Conservation (phyloP, 2,888 invertebrate species). For the Kuschelorhynchus macadamiae region DNA sequence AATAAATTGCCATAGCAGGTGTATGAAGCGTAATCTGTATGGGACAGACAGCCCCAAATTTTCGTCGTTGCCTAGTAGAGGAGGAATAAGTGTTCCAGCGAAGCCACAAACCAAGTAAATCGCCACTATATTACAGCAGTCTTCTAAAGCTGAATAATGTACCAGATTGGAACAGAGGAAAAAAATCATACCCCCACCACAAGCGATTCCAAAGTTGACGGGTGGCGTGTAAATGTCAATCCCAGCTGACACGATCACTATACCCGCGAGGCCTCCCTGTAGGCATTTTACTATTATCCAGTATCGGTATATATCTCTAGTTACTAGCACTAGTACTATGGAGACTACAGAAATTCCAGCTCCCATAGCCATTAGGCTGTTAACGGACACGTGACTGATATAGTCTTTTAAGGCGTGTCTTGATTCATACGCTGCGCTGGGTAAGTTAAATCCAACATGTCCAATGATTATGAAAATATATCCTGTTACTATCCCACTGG, state of each 20-base stretch:
- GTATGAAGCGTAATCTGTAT: conserved; percentile 13
- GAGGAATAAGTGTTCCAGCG: conserved; percentile 60
- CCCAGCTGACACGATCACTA: conserved; percentile 62
- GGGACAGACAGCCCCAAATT: conserved; percentile 40
- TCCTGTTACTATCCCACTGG: conserved; percentile 61
- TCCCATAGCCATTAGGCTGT: conserved; percentile 53
- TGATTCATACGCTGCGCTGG: conserved; percentile 45
- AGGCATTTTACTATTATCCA: conserved; percentile 64
- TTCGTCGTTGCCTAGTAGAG: conserved; percentile 54
- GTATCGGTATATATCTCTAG: conserved; percentile 61
- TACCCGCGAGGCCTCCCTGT: conserved; percentile 64
- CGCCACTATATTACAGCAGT: conserved; percentile 64
- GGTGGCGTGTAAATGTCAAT: conserved; percentile 61
- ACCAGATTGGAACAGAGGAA: conserved; percentile 59
- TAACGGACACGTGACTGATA: conserved; percentile 45
- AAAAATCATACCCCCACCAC: conserved; percentile 55
- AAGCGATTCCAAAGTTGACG: conserved; percentile 55
- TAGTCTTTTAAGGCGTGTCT: conserved; percentile 32
- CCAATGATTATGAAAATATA: conserved; percentile 64
- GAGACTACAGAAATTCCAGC: conserved; percentile 53
- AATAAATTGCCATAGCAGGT: conserved; percentile 54
- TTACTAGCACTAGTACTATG: conserved; percentile 55
- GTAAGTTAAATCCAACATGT: conserved; percentile 56
- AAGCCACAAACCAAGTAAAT: conserved; percentile 62
- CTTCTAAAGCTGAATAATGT: conserved; percentile 63